A percentile compares a stretch with the other conserved stretches of the same genome.
Conservation (phyloP, 1,140 invertebrate species). For the Anthonomus grandis region DNA sequence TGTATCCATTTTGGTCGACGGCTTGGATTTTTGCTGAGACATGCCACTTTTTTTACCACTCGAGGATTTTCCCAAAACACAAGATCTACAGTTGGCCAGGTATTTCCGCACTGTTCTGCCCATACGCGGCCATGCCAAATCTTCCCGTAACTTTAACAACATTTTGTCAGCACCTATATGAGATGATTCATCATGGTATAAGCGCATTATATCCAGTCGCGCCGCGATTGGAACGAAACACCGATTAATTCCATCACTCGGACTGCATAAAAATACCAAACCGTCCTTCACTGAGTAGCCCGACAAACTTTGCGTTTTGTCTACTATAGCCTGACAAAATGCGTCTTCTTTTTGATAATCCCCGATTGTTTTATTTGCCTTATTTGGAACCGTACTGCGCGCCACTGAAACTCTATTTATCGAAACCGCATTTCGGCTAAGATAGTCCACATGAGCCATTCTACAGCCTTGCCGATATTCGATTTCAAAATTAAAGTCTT, state of each 20-base stretch:
- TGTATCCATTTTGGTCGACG: too few relatives aligned
- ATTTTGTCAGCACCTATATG: constrained; percentile 3
- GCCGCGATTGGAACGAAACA: constrained; percentile 7
- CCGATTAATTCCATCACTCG: neutral
- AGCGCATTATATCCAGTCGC: neutral
- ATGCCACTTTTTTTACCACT: neutral
- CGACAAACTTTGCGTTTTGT: neutral
- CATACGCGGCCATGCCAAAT: neutral
- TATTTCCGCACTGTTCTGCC: constrained; percentile 6
- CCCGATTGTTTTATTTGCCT: neutral
- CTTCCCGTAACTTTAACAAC: constrained; percentile 1
- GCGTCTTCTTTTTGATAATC: too few relatives aligned
- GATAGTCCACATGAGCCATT: constrained; percentile 23
- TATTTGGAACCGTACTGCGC: too few relatives aligned
- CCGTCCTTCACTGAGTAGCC: neutral
- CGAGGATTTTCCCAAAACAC: constrained; percentile 7
- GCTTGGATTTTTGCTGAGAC: neutral
- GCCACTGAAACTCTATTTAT: neutral
- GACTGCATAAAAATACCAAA: neutral
- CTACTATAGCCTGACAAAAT: neutral
- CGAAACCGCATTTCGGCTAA: constrained; percentile 15
- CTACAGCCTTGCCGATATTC: constrained; percentile 19
- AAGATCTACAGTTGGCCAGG: constrained; percentile 6
- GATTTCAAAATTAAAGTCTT: constrained; percentile 2
- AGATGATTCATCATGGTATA: constrained; percentile 11